These are phyloP conservation scores for Caenorhabditis auriculariae DNA, from an alignment of 2,888 invertebrate genomes.

Conservation along the genomic window DNA sequence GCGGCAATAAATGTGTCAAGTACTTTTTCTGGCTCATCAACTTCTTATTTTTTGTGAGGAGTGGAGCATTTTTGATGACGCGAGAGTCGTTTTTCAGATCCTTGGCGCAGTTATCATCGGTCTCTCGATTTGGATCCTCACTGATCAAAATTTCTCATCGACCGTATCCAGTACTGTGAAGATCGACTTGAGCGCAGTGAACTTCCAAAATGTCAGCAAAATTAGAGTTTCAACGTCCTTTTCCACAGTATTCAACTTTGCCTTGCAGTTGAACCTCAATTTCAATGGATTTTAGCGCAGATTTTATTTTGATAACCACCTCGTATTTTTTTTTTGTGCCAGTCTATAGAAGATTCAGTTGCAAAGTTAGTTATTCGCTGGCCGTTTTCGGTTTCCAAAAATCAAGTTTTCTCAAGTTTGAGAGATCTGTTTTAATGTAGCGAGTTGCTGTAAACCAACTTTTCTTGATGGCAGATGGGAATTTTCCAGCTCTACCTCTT, in stretches of 20 bases:
- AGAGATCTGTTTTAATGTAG: too few relatives aligned
- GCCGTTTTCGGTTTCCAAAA: too few relatives aligned
- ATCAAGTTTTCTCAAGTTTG: too few relatives aligned
- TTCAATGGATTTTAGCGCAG: too few relatives aligned
- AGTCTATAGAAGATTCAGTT: too few relatives aligned
- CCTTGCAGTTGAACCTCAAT: too few relatives aligned
- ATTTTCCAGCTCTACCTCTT: slow-evolving; percentile 35
- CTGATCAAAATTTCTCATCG: slow-evolving; percentile 29
- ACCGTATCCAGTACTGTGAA: slow-evolving; percentile 16
- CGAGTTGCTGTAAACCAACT: too few relatives aligned
- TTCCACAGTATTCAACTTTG: too few relatives aligned
- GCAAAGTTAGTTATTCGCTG: too few relatives aligned
- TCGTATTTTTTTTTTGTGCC: too few relatives aligned
- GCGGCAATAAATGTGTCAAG: slow-evolving; percentile 51
- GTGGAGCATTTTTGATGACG: not conserved
- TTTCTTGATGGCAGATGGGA: too few relatives aligned
- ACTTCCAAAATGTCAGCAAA: slow-evolving; percentile 3
- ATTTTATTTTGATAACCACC: too few relatives aligned
- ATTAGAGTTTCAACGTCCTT: not conserved
- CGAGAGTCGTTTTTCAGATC: slow-evolving; percentile 16
- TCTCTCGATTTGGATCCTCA: slow-evolving; percentile 42
- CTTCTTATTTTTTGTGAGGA: slow-evolving; percentile 43
- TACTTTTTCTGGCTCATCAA: slow-evolving; percentile 47
- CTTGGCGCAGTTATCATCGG: slow-evolving; percentile 42
- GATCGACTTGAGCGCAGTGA: slow-evolving; percentile 7